Evolutionary conservation across 1,140 invertebrate species (phyloP).

Genomic region (Hirudo medicinalis): DNA sequence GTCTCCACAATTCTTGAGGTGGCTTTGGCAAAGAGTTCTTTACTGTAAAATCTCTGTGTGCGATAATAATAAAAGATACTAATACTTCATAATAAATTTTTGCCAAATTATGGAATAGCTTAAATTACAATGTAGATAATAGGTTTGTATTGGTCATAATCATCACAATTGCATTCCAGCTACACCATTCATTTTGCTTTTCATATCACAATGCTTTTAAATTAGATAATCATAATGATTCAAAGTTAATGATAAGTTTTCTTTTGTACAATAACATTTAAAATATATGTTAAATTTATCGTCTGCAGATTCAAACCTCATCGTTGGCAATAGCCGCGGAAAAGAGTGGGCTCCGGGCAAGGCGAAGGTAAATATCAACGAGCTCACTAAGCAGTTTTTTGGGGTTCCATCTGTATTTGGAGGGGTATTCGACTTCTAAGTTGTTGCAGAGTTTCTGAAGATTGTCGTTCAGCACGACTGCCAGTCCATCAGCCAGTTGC

Average conservation of each 20-base stretch:
- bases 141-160: no score
- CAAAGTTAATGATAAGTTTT: no score
- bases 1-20: conserved; percentile 62
- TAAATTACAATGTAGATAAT: no score
- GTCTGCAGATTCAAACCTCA: conserved; percentile 29
- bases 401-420: conserved; percentile 93
- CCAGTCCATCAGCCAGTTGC: conserved; percentile 77
- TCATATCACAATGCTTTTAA: no score
- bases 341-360: conserved; percentile 50
- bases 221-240: no score
- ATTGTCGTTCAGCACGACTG: conserved; percentile 96
- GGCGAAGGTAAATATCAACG: conserved; percentile 88
- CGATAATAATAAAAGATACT: no score
- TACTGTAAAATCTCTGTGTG: conserved; percentile 71
- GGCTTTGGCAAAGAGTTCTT: conserved; percentile 80
- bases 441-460: conserved; percentile 70
- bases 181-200: no score
- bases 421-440: conserved; percentile 60
- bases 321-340: conserved; percentile 37
- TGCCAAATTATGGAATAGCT: no score
- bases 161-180: no score
- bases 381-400: conserved; percentile 73
- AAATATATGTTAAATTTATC: no score
- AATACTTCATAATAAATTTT: no score
- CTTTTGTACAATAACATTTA: no score